phyloP scores from a whole-genome alignment of 2,797 vertebrate genomes.

The Gallinago solitaria region DNA sequence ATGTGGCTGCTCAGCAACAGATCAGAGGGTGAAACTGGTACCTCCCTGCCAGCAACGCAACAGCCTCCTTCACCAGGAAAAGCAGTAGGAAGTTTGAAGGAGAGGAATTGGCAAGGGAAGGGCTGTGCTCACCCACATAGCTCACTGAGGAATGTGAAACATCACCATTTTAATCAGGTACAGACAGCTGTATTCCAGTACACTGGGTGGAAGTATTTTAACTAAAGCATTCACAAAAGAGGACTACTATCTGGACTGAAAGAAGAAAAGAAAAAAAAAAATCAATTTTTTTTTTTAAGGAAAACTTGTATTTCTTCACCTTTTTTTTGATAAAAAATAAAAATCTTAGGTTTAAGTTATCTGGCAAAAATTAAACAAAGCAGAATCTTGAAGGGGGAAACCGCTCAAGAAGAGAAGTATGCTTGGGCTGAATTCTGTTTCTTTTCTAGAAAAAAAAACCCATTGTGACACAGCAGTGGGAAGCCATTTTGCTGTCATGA shows the following conservation, averaged over 20 bases:
- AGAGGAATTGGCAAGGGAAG: neutral
- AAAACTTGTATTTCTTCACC: neutral
- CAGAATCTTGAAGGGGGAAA: neutral
- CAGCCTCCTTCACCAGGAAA: neutral
- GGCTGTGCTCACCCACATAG: neutral
- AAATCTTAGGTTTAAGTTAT: neutral
- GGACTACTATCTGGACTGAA: neutral
- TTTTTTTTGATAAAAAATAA: neutral
- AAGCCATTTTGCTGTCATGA: neutral
- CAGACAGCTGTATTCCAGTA: neutral
- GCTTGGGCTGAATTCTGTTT: neutral
- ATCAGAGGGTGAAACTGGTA: neutral
- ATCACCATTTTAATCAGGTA: neutral
- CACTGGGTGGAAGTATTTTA: neutral
- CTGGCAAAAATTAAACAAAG: neutral
- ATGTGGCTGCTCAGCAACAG: neutral
- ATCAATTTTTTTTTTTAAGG: neutral
- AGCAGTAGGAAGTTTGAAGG: neutral
- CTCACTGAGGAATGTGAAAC: neutral
- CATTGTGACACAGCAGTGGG: neutral
- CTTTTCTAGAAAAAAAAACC: neutral
- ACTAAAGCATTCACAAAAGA: neutral
- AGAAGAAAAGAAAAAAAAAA: neutral
- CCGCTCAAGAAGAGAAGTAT: neutral
- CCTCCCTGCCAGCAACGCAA: neutral